Evolutionary conservation across 2,888 invertebrate species (phyloP), one percentile per base, ranked within the genome.

Genomic region (Coronaproctus castanopsis): DNA sequence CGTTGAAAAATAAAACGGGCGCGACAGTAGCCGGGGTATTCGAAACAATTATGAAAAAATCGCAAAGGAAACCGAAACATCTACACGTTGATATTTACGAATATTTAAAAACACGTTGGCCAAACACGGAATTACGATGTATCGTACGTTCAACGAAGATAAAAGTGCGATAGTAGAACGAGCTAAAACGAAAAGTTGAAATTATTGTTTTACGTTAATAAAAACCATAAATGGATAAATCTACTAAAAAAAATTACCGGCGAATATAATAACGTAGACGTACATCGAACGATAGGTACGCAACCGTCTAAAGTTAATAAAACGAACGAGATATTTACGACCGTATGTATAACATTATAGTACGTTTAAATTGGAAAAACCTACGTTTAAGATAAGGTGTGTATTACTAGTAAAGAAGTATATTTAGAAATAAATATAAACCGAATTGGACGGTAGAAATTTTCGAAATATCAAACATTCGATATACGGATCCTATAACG

Each of bases 101-200:
- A 24, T 36, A 5, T 62, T 65, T 24, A 62, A 62, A 54, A 51
- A 55, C 10, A 24, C 64, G 19, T 55, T 65, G 21, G 61, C 61
- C 21, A 51, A 61, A 20, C 59, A 65, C 21, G 62, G 65, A 21
- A 63, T 66, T 23, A 57, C 54, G 20, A 67, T 64, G 63, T 66
- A 67, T 52, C 65, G 64, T 1, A 66, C 67, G 0, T 59, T 65
- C 8, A 67, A 67, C 61, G 66, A 67, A 50, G 65, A 66, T 3
- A 70, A 71, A 62, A 67, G 67, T 1, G 61, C 64, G 1, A 61
- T 70, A 2, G 65, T 67, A 2, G 70, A 71, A 63, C 56, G 71
- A 2, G 67, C 67, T 18, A 66, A 18, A 69, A 68, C 62, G 63
- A 64, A 22, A 65, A 62, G 57, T 65, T 69, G 60, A 69, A 63